Evolutionary conservation across 2,113 vertebrate genomes (phyloP).

Genomic region (Crotalus viridis): DNA sequence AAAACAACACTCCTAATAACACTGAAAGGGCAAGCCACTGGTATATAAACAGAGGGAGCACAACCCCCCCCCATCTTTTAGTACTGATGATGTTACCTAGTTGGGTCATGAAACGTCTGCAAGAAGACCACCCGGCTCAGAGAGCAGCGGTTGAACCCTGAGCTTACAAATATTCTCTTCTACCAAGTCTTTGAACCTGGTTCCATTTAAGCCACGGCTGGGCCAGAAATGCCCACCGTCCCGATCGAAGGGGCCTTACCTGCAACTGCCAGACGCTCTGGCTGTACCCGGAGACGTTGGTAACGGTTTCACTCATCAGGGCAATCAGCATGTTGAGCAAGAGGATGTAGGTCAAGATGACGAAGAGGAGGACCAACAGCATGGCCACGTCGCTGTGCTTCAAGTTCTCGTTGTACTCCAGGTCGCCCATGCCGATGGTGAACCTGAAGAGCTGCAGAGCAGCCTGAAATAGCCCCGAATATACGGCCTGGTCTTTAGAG

Average conservation of each 20-base stretch:
- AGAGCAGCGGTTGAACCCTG: no score
- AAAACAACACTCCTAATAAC: no score
- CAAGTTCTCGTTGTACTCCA: conserved; percentile 86
- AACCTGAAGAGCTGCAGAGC: conserved; percentile 93
- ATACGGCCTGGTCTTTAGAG: conserved; percentile 51
- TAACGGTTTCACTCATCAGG: conserved; percentile 90
- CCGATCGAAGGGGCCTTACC: conserved; percentile 61
- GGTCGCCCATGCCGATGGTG: conserved; percentile 95
- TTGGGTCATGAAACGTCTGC: no score
- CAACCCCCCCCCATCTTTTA: no score
- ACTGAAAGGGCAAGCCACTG: no score
- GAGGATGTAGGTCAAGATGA: conserved; percentile 92
- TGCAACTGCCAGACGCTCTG: conserved; percentile 91
- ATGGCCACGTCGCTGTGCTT: conserved; percentile 83
- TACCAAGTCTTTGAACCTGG: background rate
- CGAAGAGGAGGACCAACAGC: conserved; percentile 85
- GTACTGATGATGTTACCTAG: no score
- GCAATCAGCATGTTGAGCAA: conserved; percentile 97
- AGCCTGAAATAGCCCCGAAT: conserved; percentile 73
- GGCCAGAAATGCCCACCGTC: background rate
- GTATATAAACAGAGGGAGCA: no score
- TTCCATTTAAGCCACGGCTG: background rate
- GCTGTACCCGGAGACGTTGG: conserved; percentile 77
- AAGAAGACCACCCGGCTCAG: no score
- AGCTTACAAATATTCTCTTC: background rate